Evolutionary conservation across 2,113 vertebrate species (phyloP).

Genomic region (Steatornis caripensis): DNA sequence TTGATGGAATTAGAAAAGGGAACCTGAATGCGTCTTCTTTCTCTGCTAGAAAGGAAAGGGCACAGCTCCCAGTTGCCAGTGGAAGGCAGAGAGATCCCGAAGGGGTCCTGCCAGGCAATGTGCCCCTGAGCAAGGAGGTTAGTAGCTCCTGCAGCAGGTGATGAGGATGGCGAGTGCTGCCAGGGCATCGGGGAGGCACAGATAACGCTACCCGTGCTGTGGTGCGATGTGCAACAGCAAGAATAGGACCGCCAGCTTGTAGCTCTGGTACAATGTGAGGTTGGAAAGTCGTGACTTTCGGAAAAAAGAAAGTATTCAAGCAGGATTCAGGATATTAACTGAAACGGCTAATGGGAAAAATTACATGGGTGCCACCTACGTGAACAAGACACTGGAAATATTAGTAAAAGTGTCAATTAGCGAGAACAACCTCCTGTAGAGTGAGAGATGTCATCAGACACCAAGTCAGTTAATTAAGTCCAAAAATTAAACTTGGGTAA

Average conservation of each 20-base stretch:
- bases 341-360: neutral
- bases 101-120: neutral
- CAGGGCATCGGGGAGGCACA: neutral
- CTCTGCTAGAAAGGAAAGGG: neutral
- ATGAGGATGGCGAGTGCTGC: neutral
- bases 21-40: neutral
- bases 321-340: neutral
- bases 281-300: neutral
- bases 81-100: neutral
- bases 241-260: neutral
- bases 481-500: neutral
- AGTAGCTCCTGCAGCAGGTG: neutral
- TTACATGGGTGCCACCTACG: neutral
- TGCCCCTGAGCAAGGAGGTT: neutral
- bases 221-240: neutral
- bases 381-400: neutral
- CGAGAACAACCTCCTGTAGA: neutral
- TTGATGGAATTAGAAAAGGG: neutral
- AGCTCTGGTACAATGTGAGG: fast-evolving
- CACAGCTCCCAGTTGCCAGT: neutral
- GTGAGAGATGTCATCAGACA: neutral
- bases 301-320: neutral
- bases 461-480: neutral
- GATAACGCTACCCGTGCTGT: fast-evolving
- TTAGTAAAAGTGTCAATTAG: neutral